These are phyloP conservation scores for Hafferia zeledoni DNA, from an alignment of 2,797 vertebrate species.

Conservation along the genomic window DNA sequence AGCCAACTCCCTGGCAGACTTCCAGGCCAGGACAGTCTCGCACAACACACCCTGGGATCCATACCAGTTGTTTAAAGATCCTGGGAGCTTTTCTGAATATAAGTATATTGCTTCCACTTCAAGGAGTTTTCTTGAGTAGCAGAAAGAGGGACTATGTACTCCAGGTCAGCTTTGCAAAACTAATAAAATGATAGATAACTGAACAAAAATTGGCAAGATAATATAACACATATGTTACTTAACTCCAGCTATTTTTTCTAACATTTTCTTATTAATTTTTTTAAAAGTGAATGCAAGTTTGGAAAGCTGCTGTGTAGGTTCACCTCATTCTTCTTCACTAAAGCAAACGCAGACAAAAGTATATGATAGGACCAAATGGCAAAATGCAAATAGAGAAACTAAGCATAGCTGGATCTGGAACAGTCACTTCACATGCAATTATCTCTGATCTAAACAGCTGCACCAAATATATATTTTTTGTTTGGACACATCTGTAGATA, in stretches of 20 bases:
- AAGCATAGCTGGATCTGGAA: neutral
- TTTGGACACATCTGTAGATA: constrained; percentile 73
- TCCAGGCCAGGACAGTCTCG: neutral
- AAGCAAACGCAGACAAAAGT: neutral
- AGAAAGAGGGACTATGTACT: neutral
- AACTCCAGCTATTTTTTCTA: neutral
- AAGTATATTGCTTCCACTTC: constrained; percentile 17
- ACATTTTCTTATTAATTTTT: constrained; percentile 19
- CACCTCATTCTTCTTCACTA: constrained; percentile 3
- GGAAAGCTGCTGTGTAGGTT: neutral
- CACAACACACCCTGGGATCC: neutral
- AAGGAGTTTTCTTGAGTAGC: neutral
- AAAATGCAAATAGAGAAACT: neutral
- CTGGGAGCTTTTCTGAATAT: neutral
- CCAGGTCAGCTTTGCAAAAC: constrained; percentile 18
- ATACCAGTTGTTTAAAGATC: neutral
- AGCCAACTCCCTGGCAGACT: neutral
- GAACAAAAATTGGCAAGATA: constrained; percentile 32
- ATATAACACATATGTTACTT: neutral
- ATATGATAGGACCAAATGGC: neutral
- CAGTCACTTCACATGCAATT: constrained; percentile 4
- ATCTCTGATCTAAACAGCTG: constrained; percentile 56
- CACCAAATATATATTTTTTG: constrained; percentile 68
- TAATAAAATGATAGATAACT: neutral
- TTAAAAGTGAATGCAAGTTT: neutral